Conservation (phyloP, 2,888 invertebrate species). For the Craniophora ligustri region DNA sequence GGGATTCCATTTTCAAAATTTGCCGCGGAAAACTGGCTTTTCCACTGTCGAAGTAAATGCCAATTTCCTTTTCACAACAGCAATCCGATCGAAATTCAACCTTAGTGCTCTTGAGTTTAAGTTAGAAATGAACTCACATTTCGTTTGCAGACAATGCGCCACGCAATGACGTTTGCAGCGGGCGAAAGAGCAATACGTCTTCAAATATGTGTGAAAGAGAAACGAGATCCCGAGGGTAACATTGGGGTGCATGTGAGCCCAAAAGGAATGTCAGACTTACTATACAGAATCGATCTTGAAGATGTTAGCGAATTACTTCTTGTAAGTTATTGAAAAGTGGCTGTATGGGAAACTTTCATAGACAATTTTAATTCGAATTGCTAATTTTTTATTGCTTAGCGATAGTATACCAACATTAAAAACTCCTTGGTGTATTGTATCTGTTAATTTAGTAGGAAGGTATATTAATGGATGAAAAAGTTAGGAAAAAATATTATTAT, state of each 20-base stretch:
- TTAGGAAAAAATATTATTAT: too few species aligned
- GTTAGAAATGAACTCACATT: conserved; percentile 58
- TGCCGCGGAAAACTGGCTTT: conserved; percentile 87
- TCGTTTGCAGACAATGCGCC: conserved; percentile 82
- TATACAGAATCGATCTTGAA: conserved; percentile 85
- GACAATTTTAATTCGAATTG: conserved; percentile 7
- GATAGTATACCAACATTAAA: too few species aligned
- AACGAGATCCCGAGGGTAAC: conserved; percentile 64
- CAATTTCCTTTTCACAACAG: conserved; percentile 81
- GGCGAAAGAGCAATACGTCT: conserved; percentile 64
- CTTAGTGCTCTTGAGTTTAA: conserved; percentile 54
- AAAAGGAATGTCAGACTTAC: conserved; percentile 70
- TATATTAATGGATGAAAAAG: too few species aligned
- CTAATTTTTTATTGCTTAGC: too few species aligned
- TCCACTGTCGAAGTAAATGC: conserved; percentile 85
- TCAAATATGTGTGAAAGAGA: conserved; percentile 67
- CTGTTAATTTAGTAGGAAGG: too few species aligned
- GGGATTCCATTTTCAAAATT: conserved; percentile 81
- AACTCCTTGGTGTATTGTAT: too few species aligned
- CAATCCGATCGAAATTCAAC: conserved; percentile 56
- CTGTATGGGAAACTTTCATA: conserved; percentile 22
- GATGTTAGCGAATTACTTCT: conserved; percentile 63
- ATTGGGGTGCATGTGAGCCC: conserved; percentile 81
- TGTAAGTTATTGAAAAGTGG: conserved; percentile 40
- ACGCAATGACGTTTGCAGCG: conserved; percentile 86